A percentile compares a stretch with the other conserved stretches of the same genome.
phyloP scores from a whole-genome alignment of 2,797 vertebrate species.

The Cichlasoma orientale region DNA sequence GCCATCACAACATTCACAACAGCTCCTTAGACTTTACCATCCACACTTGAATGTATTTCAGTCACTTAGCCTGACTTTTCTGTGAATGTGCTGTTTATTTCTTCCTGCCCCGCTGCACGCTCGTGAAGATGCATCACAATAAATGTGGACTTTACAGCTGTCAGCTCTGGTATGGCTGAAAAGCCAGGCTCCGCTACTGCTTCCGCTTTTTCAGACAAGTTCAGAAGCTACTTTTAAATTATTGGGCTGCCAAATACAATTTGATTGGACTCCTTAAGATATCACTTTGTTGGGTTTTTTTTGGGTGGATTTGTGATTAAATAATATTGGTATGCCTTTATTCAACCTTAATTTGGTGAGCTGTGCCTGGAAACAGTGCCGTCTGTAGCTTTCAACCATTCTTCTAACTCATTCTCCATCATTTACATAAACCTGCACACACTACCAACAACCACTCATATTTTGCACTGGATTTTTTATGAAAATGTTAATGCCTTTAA shows the following conservation, averaged over 20 bases:
- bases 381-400: neutral
- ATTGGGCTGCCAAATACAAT: neutral
- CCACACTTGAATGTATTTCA: constrained; percentile 9
- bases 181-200: neutral
- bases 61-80: neutral
- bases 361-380: neutral
- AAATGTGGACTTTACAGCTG: constrained; percentile 4
- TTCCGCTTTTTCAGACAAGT: neutral
- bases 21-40: constrained; percentile 12
- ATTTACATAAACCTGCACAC: neutral
- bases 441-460: too few species aligned
- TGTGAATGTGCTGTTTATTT: constrained; percentile 9
- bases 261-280: neutral
- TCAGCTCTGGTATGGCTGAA: neutral
- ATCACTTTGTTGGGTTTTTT: neutral
- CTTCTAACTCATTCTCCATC: neutral
- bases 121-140: neutral
- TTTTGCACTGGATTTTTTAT: neutral
- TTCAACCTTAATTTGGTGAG: neutral
- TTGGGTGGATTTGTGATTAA: neutral
- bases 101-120: neutral
- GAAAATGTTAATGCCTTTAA: neutral
- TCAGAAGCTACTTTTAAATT: neutral
- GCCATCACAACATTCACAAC: constrained; percentile 7
- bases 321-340: neutral